Evolutionary conservation across 2,888 invertebrate genomes (phyloP), one percentile per base, ranked within the genome.

Genomic region (Endotricha flammealis): DNA sequence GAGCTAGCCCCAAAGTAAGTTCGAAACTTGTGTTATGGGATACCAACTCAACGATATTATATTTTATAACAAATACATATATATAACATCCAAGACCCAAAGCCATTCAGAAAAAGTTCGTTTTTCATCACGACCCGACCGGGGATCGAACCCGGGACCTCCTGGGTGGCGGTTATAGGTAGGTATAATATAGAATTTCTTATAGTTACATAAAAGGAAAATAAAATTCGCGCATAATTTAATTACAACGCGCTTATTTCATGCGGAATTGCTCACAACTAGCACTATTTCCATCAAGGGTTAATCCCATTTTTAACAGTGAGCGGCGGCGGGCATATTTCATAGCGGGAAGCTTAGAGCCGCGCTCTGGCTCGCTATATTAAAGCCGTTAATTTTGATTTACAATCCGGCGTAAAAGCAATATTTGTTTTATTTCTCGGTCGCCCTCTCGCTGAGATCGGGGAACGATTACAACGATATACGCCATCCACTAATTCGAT

Each of bases 381-480:
- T 86, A 85, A 85, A 71, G 86, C 81, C 79, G 85, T 86, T 86
- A 86, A 86, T 86, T 85, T 86, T 86, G 85, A 85, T 86, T 86
- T 86, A 86, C 82, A 85, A 83, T 85, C 78, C 70, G 62, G 72
- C 74, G 80, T 78, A 81, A 79, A 80, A 83, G 83, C 83, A 85
- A 86, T 86, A 86, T 85, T 85, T 85, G 83, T 85, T 86, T 83
- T 86, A 85, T 83, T 83, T 80, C 78, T 68, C 64, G 55, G 57
- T 57, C 67, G 73, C 68, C 61, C 64, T 68, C 72, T 69, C 72
- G 70, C 62, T 50, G 69, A 74, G 73, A 78, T 70, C 66, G 68
- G 70, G 44, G 56, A 61, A 48, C 68, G 76, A 80, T 80, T 81
- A 79, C 70, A 65, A 64, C 65, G 64, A 61, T 60, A 50, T 65